These are phyloP conservation scores for Drosophila eohydei DNA, from an alignment of 2,888 invertebrate genomes.

Conservation along the genomic window DNA sequence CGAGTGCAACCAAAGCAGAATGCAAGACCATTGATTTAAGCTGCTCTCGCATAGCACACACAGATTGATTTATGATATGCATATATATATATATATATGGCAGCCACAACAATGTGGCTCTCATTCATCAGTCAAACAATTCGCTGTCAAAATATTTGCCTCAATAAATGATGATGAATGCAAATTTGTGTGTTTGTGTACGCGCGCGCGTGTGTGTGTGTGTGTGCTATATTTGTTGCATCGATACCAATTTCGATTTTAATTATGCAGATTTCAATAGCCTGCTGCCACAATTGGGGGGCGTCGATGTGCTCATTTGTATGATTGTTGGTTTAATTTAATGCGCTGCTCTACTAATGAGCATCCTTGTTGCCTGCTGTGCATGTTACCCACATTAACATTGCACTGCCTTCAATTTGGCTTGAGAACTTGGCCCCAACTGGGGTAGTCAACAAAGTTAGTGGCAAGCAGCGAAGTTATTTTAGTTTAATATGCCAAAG, in stretches of 20 bases:
- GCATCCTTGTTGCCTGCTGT: constrained; percentile 11
- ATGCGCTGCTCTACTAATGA: constrained; percentile 24
- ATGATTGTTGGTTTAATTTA: constrained; percentile 13
- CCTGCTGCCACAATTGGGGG: background rate
- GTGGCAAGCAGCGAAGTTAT: background rate
- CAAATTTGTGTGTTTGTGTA: constrained; percentile 16
- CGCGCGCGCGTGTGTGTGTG: background rate
- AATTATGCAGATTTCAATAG: constrained; percentile 46
- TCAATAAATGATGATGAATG: constrained; percentile 56
- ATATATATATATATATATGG: constrained; percentile 1
- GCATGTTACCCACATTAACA: constrained; percentile 5
- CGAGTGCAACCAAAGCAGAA: constrained; percentile 10
- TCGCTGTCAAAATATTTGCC: constrained; percentile 57
- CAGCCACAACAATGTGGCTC: constrained; percentile 56
- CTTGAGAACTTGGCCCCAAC: background rate
- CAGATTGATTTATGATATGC: background rate
- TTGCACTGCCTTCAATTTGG: constrained; percentile 6
- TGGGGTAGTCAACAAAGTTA: constrained; percentile 14
- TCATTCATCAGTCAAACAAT: constrained; percentile 57
- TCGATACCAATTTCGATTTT: constrained; percentile 47
- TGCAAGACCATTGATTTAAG: constrained; percentile 28
- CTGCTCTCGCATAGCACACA: constrained; percentile 7
- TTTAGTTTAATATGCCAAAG: background rate
- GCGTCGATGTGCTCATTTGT: constrained; percentile 1
- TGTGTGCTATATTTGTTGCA: constrained; percentile 22